A percentile compares a stretch with the other conserved stretches of the same genome.
Evolutionary conservation across 2,888 invertebrate genomes (phyloP).

Genomic region (Pyralis farinalis): DNA sequence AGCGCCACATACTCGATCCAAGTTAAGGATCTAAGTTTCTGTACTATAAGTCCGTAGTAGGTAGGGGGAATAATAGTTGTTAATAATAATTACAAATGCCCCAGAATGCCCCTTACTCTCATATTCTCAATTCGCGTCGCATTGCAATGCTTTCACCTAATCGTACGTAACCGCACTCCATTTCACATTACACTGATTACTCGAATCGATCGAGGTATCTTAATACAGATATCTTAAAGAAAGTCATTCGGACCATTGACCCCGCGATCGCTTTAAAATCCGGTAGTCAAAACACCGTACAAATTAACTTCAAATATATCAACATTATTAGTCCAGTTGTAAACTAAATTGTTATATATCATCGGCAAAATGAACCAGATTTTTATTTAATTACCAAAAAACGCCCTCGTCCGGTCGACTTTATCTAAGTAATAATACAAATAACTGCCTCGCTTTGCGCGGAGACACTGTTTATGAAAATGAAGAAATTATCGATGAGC

Average conservation of each 20-base stretch:
- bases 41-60: too few relatives aligned
- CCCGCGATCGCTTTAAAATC: constrained; percentile 24
- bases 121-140: constrained; percentile 13
- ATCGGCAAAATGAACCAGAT: constrained; percentile 27
- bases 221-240: constrained; percentile 40
- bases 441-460: constrained; percentile 40
- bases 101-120: not conserved
- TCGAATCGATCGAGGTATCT: constrained; percentile 35
- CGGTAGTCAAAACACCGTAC: constrained; percentile 25
- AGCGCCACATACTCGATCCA: too few relatives aligned
- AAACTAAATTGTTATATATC: constrained; percentile 24
- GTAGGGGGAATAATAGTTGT: too few relatives aligned
- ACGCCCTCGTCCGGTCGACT: constrained; percentile 21
- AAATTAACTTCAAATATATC: constrained; percentile 23
- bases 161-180: constrained; percentile 27
- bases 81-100: not conserved
- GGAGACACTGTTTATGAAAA: constrained; percentile 42
- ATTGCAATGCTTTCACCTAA: constrained; percentile 36
- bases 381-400: constrained; percentile 37
- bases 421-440: constrained; percentile 36
- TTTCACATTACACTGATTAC: constrained; percentile 39
- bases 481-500: constrained; percentile 61
- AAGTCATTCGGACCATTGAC: constrained; percentile 27
- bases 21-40: too few relatives aligned
- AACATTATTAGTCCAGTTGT: constrained; percentile 19